Conservation (phyloP, 1,140 invertebrate genomes). For the Lepidotrigona ventralis region DNA sequence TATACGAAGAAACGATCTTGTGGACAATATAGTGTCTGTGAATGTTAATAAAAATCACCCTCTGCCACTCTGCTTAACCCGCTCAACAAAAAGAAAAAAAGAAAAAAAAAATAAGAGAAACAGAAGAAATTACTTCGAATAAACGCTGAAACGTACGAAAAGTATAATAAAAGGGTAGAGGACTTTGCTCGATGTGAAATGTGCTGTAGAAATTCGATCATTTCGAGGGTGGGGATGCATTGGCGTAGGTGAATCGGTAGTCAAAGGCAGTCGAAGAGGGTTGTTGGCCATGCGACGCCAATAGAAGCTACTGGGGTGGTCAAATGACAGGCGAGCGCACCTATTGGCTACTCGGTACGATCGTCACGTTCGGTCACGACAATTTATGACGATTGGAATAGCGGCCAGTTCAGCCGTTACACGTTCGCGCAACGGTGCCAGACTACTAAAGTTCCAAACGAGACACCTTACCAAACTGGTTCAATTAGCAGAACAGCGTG, state of each 20-base stretch:
- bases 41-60: no score
- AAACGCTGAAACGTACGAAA: neutral
- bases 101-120: no score
- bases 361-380: slow-evolving; percentile 65
- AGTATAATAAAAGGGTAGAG: neutral
- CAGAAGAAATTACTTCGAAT: no score
- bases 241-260: slow-evolving; percentile 42
- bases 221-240: slow-evolving; percentile 33
- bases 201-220: neutral
- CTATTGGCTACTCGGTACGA: slow-evolving; percentile 68
- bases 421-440: slow-evolving; percentile 55
- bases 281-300: slow-evolving; percentile 26
- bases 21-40: no score
- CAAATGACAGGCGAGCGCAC: slow-evolving; percentile 61
- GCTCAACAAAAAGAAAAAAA: no score
- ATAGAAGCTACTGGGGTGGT: slow-evolving; percentile 37
- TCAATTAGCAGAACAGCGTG: slow-evolving; percentile 59
- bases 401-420: slow-evolving; percentile 63
- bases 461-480: slow-evolving; percentile 64
- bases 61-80: no score
- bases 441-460: slow-evolving; percentile 49
- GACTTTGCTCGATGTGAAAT: slow-evolving; percentile 26
- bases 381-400: slow-evolving; percentile 73
- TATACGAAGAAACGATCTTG: no score
- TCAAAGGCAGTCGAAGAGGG: slow-evolving; percentile 40